Evolutionary conservation across 2,888 invertebrate species (phyloP), one percentile per base, ranked within the genome.

Genomic region (Omphaloscelis lunosa): DNA sequence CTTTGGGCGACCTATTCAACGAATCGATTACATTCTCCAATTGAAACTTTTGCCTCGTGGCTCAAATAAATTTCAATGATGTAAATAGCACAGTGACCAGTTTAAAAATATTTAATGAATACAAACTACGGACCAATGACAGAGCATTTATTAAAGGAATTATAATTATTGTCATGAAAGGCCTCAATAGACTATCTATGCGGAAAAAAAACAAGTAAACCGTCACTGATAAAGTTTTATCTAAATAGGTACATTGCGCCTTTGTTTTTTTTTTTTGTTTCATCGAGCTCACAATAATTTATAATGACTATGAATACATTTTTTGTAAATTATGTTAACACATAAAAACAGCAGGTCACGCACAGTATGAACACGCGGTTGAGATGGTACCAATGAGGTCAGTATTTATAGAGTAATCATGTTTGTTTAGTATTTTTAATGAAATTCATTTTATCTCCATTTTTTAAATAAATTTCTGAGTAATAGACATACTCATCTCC

Each of bases 221-320:
- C 72, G 65, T 53, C 45, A 70, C 62, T 74, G 84, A 86, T 88
- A 88, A 86, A 41, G n/a, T 59, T 39, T 86, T 86, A 86, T 88
- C 84, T 81, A 67, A 74, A 51, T 87, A 84, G 72, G 75, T 71
- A 66, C 65, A 65, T 66, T 77, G 51, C 41, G 70, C 70, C 61
- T 63, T 63, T 69, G 51, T 70, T 80, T 73, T 59, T 77, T 59
- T 77, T 77, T 68, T 73, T 75, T 62, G 45, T 48, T 41, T 77
- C 69, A 48, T 76, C 39, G 59, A 51, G 29, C 45, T 27, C 23
- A 75, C 39, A 58, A 66, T 76, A 15, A 69, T 59, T n/a, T 34
- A 66, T 58, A 48, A 74, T 65, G 8, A 27, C 17, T 56, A 51
- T 41, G 34, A 71, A 62, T 63, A 39, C 9, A n/a, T 27, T 66